Conservation (phyloP, 2,888 invertebrate genomes). For the Agrochola lota region DNA sequence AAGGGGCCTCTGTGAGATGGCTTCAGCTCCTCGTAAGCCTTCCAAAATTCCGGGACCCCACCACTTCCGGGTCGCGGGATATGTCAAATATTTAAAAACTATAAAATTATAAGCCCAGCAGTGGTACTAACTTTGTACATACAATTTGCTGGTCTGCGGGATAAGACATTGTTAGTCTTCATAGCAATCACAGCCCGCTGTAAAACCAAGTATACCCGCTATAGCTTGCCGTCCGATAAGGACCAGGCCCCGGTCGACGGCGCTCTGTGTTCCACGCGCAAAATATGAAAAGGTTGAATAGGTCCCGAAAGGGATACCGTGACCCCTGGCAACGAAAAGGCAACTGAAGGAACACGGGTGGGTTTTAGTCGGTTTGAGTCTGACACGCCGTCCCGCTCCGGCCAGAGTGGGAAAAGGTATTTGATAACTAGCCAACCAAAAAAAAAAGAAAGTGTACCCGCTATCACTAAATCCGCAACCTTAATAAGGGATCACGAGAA, state of each 20-base stretch:
- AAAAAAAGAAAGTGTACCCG: constrained; percentile 9
- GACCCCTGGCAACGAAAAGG: too few species aligned
- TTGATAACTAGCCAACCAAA: too few species aligned
- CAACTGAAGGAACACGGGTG: too few species aligned
- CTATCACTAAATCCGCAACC: constrained; percentile 47
- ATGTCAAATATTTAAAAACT: neutral
- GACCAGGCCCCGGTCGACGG: too few species aligned
- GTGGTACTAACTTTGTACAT: neutral
- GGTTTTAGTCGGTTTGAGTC: too few species aligned
- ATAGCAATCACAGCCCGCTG: neutral
- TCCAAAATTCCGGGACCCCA: neutral
- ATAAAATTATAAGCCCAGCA: neutral
- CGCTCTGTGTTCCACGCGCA: too few species aligned
- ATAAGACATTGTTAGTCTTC: neutral
- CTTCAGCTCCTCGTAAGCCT: neutral
- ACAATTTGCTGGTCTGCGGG: neutral
- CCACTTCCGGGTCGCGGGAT: neutral
- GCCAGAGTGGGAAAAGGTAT: too few species aligned
- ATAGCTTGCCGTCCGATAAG: too few species aligned
- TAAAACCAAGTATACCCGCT: constrained; percentile 35
- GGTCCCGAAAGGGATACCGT: too few species aligned
- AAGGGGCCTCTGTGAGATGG: neutral
- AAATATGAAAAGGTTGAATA: too few species aligned
- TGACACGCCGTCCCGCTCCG: too few species aligned
- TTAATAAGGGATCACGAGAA: constrained; percentile 60